Conservation (phyloP, 2,797 vertebrate genomes). For the Microctenopoma steveboyesi region DNA sequence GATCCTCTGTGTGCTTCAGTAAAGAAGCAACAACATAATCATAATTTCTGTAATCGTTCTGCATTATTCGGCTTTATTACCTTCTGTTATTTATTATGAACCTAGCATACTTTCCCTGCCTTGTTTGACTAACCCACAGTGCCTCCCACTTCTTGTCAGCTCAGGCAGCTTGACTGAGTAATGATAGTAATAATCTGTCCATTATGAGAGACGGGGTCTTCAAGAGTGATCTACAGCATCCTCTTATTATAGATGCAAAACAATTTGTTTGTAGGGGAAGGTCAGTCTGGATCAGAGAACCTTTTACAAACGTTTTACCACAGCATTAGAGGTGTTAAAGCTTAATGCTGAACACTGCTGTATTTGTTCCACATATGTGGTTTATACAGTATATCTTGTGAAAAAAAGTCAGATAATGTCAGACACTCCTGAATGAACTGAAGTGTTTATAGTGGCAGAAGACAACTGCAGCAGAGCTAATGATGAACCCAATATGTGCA, state of each 20-base stretch:
- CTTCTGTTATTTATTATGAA: conserved; percentile 44
- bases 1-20: conserved; percentile 6
- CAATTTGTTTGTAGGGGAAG: conserved; percentile 40
- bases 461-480: background rate
- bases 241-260: conserved; percentile 30
- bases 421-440: conserved; percentile 7
- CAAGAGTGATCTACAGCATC: conserved; percentile 48
- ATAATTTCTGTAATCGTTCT: conserved; percentile 33
- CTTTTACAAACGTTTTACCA: conserved; percentile 26
- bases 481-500: conserved; percentile 13
- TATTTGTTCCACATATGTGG: background rate
- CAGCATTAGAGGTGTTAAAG: conserved; percentile 11
- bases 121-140: conserved; percentile 65
- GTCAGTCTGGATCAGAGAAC: conserved; percentile 23
- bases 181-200: conserved; percentile 73
- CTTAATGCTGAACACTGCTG: background rate
- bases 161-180: conserved; percentile 66
- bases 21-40: conserved; percentile 14
- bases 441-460: background rate
- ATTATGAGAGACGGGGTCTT: conserved; percentile 59
- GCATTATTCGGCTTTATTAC: conserved; percentile 51
- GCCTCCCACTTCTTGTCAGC: conserved; percentile 66
- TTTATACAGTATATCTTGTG: background rate
- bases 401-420: conserved; percentile 7
- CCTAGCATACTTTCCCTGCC: conserved; percentile 56